phyloP scores from a whole-genome alignment of 2,888 invertebrate genomes.

The Kryphioiulus occultus region DNA sequence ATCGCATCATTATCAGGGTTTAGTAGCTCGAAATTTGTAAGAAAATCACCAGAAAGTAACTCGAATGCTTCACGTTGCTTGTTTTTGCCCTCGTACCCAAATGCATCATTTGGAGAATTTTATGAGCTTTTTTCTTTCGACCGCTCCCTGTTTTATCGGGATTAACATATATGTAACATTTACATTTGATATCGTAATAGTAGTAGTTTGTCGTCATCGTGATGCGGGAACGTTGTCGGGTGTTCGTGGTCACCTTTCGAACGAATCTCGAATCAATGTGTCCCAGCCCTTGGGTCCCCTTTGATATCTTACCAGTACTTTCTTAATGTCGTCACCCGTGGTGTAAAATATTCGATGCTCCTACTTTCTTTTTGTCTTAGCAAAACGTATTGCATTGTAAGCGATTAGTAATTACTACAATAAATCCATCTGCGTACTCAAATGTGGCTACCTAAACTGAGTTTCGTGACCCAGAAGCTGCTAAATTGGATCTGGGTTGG shows the following conservation, averaged over 20 bases:
- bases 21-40: no score
- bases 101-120: conserved; percentile 22
- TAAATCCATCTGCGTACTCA: not conserved
- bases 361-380: not conserved
- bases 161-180: not conserved
- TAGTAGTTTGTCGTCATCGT: not conserved
- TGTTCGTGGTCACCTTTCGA: not conserved
- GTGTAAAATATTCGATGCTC: conserved; percentile 2
- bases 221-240: not conserved
- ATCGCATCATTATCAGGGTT: no score
- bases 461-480: no score
- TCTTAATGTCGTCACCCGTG: not conserved
- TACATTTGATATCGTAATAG: not conserved
- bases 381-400: not conserved
- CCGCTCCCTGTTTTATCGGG: not conserved
- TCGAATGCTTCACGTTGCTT: no score
- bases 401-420: not conserved
- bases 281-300: not conserved
- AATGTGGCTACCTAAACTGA: not conserved
- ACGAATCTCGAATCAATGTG: not conserved
- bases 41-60: no score
- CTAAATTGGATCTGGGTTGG: no score
- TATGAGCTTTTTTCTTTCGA: not conserved
- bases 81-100: not conserved
- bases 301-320: not conserved